Evolutionary conservation across 2,113 vertebrate genomes (phyloP).

Genomic region (Spea multiplicata): DNA sequence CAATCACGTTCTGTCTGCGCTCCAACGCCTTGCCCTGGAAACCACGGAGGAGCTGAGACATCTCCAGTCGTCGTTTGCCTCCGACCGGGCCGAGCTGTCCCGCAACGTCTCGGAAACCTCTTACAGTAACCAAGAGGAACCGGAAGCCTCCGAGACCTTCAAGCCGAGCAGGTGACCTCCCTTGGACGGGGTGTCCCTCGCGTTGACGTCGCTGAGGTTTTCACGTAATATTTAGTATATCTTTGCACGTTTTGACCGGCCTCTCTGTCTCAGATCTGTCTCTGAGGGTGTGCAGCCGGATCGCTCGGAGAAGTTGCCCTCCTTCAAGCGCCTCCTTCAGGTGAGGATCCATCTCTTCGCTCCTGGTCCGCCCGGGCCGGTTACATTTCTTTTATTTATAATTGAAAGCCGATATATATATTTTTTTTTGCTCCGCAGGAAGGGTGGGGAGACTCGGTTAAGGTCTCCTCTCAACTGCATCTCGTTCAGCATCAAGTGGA

Average conservation of each 20-base stretch:
- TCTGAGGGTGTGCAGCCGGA: constrained; percentile 59
- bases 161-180: neutral
- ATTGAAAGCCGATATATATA: neutral
- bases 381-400: neutral
- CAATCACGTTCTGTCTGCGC: constrained; percentile 70
- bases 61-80: neutral
- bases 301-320: constrained; percentile 55
- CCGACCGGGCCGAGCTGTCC: neutral
- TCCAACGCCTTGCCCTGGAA: constrained; percentile 71
- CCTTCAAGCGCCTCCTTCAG: constrained; percentile 66
- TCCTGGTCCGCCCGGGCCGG: neutral
- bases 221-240: neutral
- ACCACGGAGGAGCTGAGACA: constrained; percentile 64
- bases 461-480: constrained; percentile 59
- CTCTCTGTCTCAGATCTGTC: constrained; percentile 57
- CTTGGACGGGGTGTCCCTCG: too few relatives aligned
- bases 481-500: constrained; percentile 55
- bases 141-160: neutral
- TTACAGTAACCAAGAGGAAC: neutral
- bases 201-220: too few relatives aligned
- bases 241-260: too few relatives aligned
- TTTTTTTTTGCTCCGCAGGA: constrained; percentile 52
- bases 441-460: constrained; percentile 68
- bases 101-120: neutral
- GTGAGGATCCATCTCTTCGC: constrained; percentile 45